Conservation (phyloP, 2,113 vertebrate species). For the Ibidorhyncha struthersii region DNA sequence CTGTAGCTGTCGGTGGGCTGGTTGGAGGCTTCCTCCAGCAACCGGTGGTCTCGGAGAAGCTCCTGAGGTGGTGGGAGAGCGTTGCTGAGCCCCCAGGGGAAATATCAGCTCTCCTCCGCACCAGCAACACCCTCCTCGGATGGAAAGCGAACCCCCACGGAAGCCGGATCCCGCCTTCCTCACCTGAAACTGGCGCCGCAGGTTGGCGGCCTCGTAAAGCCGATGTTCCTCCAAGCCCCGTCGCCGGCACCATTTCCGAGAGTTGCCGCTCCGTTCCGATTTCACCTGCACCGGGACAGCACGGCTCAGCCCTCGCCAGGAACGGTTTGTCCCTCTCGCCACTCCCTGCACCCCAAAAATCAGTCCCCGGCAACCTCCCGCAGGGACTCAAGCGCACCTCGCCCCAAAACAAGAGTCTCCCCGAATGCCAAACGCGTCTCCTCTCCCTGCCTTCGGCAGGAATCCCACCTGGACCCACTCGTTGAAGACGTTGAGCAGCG, state of each 20-base stretch:
- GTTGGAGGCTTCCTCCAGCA: constrained; percentile 65
- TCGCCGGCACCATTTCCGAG: constrained; percentile 87
- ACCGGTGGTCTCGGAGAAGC: constrained; percentile 80
- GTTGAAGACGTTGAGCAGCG: constrained; percentile 89
- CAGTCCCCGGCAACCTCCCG: too few species aligned
- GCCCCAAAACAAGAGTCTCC: too few species aligned
- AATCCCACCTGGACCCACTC: constrained; percentile 88
- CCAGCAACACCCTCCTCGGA: too few species aligned
- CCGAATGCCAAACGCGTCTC: too few species aligned
- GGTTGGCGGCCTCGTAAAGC: constrained; percentile 90
- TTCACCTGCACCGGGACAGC: constrained; percentile 77
- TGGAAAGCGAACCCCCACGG: rapidly evolving
- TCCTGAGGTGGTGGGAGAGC: constrained; percentile 28
- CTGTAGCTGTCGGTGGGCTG: constrained; percentile 28
- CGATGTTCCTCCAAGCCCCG: constrained; percentile 91
- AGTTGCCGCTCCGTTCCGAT: constrained; percentile 73
- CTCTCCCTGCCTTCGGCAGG: rapidly evolving
- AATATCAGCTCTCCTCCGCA: not conserved
- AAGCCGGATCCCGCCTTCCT: not conserved
- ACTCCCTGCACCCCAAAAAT: not conserved
- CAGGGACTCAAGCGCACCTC: too few species aligned
- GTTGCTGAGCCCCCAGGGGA: too few species aligned
- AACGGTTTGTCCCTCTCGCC: rapidly evolving
- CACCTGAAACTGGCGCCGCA: constrained; percentile 90
- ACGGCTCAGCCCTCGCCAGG: rapidly evolving